phyloP scores from a whole-genome alignment of 2,113 vertebrate species.

The Callaeas wilsoni region DNA sequence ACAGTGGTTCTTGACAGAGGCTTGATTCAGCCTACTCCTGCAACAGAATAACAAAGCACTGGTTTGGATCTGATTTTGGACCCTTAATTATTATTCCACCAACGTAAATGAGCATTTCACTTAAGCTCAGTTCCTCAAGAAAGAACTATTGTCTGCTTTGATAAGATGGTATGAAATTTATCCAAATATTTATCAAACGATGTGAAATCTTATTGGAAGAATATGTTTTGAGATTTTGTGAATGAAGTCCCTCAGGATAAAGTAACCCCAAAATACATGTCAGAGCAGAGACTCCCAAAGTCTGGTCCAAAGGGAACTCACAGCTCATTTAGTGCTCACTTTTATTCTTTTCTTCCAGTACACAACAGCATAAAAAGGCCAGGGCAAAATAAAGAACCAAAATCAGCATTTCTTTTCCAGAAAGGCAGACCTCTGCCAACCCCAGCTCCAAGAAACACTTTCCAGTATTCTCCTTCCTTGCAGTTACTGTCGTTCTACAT shows the following conservation, averaged over 20 bases:
- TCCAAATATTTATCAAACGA: constrained; percentile 2
- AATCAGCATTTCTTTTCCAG: background rate
- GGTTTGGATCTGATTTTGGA: background rate
- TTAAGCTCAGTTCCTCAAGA: background rate
- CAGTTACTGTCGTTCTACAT: background rate
- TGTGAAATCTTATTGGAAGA: background rate
- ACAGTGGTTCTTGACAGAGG: background rate
- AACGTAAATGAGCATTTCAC: background rate
- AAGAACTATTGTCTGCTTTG: background rate
- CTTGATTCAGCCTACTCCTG: background rate
- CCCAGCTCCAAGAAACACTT: background rate
- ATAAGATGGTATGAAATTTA: background rate
- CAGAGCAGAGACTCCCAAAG: background rate
- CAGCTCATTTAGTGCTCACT: background rate
- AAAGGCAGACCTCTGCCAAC: background rate
- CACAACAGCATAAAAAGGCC: background rate
- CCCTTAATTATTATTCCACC: constrained; percentile 1
- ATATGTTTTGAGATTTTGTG: background rate
- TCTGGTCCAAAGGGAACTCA: background rate
- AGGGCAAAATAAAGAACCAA: background rate
- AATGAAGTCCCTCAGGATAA: background rate
- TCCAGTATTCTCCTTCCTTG: background rate
- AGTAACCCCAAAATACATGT: background rate
- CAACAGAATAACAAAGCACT: background rate
- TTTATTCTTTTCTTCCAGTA: background rate